phyloP scores from a whole-genome alignment of 2,888 invertebrate genomes.

The Diaprepes abbreviatus region DNA sequence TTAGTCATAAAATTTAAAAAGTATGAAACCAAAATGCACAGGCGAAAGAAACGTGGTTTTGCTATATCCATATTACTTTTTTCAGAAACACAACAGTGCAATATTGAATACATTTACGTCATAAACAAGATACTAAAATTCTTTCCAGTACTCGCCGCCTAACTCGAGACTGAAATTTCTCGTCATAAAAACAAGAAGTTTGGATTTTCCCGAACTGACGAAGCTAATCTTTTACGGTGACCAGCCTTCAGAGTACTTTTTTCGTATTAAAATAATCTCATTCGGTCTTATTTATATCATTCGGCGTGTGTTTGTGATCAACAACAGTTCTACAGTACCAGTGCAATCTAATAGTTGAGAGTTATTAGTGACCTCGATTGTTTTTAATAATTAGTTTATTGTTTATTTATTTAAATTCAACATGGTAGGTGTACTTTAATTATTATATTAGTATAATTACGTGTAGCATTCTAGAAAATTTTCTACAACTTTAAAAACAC shows the following conservation, averaged over 20 bases:
- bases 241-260: conserved; percentile 13
- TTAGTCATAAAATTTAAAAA: too few relatives aligned
- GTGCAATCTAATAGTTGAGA: background rate
- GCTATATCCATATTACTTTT: too few relatives aligned
- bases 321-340: conserved; percentile 6
- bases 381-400: background rate
- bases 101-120: background rate
- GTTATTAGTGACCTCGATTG: background rate
- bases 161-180: background rate
- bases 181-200: conserved; percentile 12
- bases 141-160: background rate
- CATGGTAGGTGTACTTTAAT: background rate
- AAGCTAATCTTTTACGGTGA: conserved; percentile 21
- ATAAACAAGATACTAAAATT: background rate
- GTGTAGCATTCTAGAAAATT: too few relatives aligned
- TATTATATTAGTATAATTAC: too few relatives aligned
- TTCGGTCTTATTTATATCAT: conserved; percentile 21
- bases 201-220: conserved; percentile 26
- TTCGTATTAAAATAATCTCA: conserved; percentile 17
- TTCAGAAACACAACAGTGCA: background rate
- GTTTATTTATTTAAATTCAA: background rate
- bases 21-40: too few relatives aligned
- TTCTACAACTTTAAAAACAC: too few relatives aligned
- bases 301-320: conserved; percentile 13
- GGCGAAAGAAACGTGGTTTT: too few relatives aligned